Percentiles rank a stretch among this genome's conserved stretches.
Evolutionary conservation across 1,140 invertebrate genomes (phyloP).

Genomic region (Papilio dardanus): DNA sequence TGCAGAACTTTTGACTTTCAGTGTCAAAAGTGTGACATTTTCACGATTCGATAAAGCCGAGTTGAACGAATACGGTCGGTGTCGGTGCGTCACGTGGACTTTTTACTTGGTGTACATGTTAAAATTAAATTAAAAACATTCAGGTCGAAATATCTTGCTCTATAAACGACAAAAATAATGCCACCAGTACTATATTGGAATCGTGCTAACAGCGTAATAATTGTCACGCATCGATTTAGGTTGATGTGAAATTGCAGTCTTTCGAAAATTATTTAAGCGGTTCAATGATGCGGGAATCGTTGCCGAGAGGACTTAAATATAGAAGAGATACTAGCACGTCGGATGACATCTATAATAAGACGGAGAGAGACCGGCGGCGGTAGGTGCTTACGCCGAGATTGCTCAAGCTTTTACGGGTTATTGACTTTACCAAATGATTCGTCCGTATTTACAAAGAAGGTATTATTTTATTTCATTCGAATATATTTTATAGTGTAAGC

Average conservation of each 20-base stretch:
- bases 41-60: neutral
- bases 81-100: neutral
- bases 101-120: neutral
- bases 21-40: conserved; percentile 16
- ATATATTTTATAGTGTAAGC: conserved; percentile 5
- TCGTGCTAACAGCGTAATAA: conserved; percentile 25
- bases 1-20: conserved; percentile 36
- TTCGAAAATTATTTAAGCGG: conserved; percentile 46
- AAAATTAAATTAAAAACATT: neutral
- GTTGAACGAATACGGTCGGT: neutral
- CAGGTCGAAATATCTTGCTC: neutral
- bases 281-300: conserved; percentile 52
- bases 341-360: conserved; percentile 82
- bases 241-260: neutral
- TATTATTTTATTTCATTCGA: conserved; percentile 11
- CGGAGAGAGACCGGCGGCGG: conserved; percentile 70
- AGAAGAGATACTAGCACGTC: conserved; percentile 79
- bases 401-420: conserved; percentile 73
- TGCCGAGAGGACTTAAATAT: conserved; percentile 73
- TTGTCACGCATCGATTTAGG: conserved; percentile 25
- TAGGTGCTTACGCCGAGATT: conserved; percentile 63
- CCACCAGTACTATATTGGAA: conserved; percentile 9
- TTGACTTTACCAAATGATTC: conserved; percentile 65
- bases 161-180: conserved; percentile 16
- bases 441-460: conserved; percentile 43